A percentile compares a stretch with the other conserved stretches of the same genome.
Conservation (phyloP, 2,113 vertebrate genomes). For the Plectropomus leopardus region DNA sequence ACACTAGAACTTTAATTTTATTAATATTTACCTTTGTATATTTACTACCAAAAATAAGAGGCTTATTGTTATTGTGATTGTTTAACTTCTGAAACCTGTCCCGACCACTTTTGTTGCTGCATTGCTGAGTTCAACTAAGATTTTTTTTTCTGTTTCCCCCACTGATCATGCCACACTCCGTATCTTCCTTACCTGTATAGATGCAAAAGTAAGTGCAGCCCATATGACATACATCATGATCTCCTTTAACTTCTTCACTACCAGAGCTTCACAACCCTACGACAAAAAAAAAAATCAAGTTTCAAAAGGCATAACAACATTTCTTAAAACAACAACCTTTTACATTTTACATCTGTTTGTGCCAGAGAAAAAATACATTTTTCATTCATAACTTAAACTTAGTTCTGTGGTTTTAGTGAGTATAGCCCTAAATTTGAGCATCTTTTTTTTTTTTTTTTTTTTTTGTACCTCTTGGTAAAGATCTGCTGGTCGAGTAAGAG, state of each 20-base stretch:
- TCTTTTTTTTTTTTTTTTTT: background rate
- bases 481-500: conserved; percentile 88
- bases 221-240: conserved; percentile 99
- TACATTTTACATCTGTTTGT: background rate
- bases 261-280: conserved; percentile 95
- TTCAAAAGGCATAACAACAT: background rate
- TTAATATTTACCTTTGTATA: background rate
- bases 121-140: background rate
- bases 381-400: background rate
- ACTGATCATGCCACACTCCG: background rate
- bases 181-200: conserved; percentile 91
- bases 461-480: conserved; percentile 92
- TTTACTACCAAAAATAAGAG: background rate
- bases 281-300: background rate
- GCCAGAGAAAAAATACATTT: background rate
- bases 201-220: conserved; percentile 95
- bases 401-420: background rate
- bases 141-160: background rate
- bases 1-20: no score
- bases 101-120: background rate
- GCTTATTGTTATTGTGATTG: background rate
- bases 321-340: background rate
- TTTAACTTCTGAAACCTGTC: background rate
- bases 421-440: background rate
- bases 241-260: conserved; percentile 97